Evolutionary conservation across 2,888 invertebrate genomes (phyloP), one percentile per base, ranked within the genome.

Genomic region (Tetropium fuscum): DNA sequence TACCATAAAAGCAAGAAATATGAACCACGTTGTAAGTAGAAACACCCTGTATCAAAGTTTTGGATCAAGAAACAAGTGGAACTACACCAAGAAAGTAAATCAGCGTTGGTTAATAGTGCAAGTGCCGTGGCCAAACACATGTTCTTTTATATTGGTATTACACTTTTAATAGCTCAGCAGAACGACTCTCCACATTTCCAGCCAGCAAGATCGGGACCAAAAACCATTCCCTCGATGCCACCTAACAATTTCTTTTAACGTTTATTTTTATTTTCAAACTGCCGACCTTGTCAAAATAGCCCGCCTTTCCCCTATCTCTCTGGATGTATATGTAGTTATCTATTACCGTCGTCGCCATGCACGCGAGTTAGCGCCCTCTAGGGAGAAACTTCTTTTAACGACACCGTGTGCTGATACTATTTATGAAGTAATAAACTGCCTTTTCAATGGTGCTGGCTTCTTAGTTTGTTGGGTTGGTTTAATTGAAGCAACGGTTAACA

Each of bases 371-470:
- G 68, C 69, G 64, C 66, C 65, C 74, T 66, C 73, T 62, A 38
- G 70, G 70, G 74, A 65, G 38, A 63, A 66, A 73, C 72, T 74
- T 71, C 73, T 74, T 73, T 73, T 71, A 73, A 73, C 74, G 71
- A 70, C 66, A 59, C 63, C 61, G 57, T 62, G 62, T 58, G 60
- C 65, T 64, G 64, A 69, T 69, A 70, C 67, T 71, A 69, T 72
- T 71, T 72, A 72, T 71, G 68, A 60, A 60, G 70, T 68, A 64
- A 71, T 71, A 72, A 69, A 72, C 63, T 58, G 60, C 45, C 47
- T 62, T 70, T 69, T 69, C 66, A 54, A 69, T 65, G 68, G 63
- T 36, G 57, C 53, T 51, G 47, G 48, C 44, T 54, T 27, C 47
- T 54, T 47, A 45, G 58, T 47, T 45, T 53, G 51, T 48, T 43